Percentiles rank a stretch among this genome's conserved stretches.
phyloP scores from a whole-genome alignment of 2,113 vertebrate species.

The Istiophorus platypterus region DNA sequence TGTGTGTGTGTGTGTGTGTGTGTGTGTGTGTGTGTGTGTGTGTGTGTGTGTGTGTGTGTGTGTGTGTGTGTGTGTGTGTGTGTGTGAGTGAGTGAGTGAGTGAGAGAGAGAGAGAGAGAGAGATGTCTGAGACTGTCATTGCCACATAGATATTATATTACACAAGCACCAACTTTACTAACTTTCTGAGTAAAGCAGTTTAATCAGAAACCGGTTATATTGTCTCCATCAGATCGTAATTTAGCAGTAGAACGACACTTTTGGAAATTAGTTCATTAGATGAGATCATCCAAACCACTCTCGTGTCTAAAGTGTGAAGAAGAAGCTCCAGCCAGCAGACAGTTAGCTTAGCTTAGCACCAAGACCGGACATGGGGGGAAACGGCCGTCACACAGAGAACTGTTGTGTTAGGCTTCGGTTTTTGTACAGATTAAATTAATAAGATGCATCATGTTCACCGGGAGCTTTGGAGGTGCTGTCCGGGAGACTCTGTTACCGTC shows the following conservation, averaged over 20 bases:
- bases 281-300: background rate
- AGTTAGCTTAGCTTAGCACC: background rate
- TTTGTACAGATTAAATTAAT: background rate
- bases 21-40: conserved; percentile 9
- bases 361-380: no score
- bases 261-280: background rate
- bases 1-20: conserved; percentile 4
- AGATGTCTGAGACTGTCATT: background rate
- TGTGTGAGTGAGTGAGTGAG: no score
- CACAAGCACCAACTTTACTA: no score
- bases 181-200: background rate
- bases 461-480: background rate
- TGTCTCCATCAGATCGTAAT: background rate
- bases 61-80: background rate
- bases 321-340: background rate
- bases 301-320: background rate
- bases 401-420: background rate
- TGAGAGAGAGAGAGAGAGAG: no score
- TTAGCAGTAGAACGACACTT: background rate
- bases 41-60: conserved; percentile 1
- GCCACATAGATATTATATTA: conserved; percentile 13
- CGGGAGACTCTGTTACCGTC: background rate
- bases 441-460: background rate
- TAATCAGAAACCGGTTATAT: background rate
- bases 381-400: no score